Conservation (phyloP, 2,797 vertebrate genomes). For the Bufotes viridis region DNA sequence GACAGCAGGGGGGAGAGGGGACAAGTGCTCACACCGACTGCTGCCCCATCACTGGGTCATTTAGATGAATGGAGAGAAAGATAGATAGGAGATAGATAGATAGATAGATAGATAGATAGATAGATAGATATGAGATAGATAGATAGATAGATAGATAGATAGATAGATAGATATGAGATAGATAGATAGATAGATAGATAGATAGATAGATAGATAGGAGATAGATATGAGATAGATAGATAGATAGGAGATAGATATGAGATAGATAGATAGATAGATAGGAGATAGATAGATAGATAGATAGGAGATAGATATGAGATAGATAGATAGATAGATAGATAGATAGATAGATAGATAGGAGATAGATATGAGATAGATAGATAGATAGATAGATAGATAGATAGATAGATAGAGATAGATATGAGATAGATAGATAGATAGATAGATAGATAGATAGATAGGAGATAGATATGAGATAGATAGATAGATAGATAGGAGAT, state of each 20-base stretch:
- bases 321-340: not conserved
- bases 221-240: not conserved
- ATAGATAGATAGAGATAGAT: conserved; percentile 21
- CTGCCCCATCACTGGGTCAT: too few relatives aligned
- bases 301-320: not conserved
- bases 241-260: conserved; percentile 1
- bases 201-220: conserved; percentile 20
- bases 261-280: conserved; percentile 20
- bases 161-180: conserved; percentile 31
- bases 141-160: conserved; percentile 21
- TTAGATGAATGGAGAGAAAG: not conserved
- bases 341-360: conserved; percentile 1
- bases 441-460: conserved; percentile 18
- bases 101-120: not conserved
- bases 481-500: not conserved
- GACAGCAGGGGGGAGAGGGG: not conserved
- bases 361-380: not conserved
- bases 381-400: not conserved
- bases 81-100: not conserved
- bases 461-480: too few relatives aligned
- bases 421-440: conserved; percentile 21
- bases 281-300: conserved; percentile 8
- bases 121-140: conserved; percentile 20
- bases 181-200: not conserved
- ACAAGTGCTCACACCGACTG: not conserved